Base-by-base conservation (phyloP, 2,113 vertebrate species). In the Salvator merianae region DNA sequence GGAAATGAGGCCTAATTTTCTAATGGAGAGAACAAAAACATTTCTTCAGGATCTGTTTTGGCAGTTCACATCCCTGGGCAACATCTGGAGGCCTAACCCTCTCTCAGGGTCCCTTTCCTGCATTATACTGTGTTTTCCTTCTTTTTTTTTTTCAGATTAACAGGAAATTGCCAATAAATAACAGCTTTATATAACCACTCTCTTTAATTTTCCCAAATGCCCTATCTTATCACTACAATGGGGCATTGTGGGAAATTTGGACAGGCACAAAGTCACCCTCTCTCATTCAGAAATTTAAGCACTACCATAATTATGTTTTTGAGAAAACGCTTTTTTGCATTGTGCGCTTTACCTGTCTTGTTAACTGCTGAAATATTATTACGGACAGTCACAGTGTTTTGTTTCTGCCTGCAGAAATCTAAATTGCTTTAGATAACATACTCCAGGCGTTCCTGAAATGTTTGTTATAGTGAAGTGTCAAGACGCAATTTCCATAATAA, bases 401-500 rank as follows among this genome's bases (percentile, higher is more conserved):
- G n/a, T 3, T 88, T 76, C 63, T 87, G 86, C 82, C 16, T 14
- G 40, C 68, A 7, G 0, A 74, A 93, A 80, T 74, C 77, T 69
- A 91, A 89, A 81, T n/a, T 84, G 80, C 84, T 91, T 82, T 70
- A 87, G 40, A 80, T 81, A 84, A 72, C 12, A 38, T 79, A 77
- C 81, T 91, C 36, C 28, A 85, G 87, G 85, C 91, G 69, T 74
- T 86, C 75, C 79, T 2, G 0, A 83, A 81, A n/a, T 72, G 26
- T 83, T 84, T 92, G 43, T 76, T 88, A 47, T 82, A 90, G 73
- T 7, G 85, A 82, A 81, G 14, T 88, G 71, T 90, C 82, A 85
- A 77, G 77, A 81, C 47, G 4, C 59, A 82, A 90, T 93, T 93
- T 89, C 92, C 86, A 82, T 91, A 86, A 59, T 88, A 88, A 84